Evolutionary conservation across 1,140 invertebrate species (phyloP), one percentile per base, ranked within the genome.

Genomic region (Caerostris extrusa): DNA sequence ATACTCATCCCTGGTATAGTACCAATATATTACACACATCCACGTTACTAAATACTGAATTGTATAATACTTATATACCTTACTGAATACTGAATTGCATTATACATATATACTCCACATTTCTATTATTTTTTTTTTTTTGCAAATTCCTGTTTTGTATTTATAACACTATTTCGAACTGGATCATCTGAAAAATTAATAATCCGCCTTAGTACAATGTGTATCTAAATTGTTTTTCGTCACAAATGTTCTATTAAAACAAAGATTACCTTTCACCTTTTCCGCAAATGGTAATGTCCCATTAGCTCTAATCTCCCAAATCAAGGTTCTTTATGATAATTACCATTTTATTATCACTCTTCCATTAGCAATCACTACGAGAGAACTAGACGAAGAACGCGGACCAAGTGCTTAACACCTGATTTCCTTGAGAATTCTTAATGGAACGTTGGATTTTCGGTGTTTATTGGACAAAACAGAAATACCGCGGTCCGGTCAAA

Each of bases 261-360:
- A 77, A 77, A 53, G 8, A 77, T 50, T 14, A 12, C 71, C 34
- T 53, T 77, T 77, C 71, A 53, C 50, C 8, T 77, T 53, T 50
- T 77, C 10, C 8, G 34, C 12, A 77, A 53, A 77, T 77, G 71
- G 34, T 77, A 77, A 77, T 77, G 71, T 77, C 71, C 69, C 71
- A 77, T 77, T 77, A 77, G 34, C 10, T 34, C 71, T 53, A 50
- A 34, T 34, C 71, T 77, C 14, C 53, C 7, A 77, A 53, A 7
- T 77, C 50, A 77, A 34, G 71, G 12, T 53, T 50, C 50, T 50
- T 8, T 12, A 77, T 77, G 71, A 77, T 77, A 77, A 77, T 77
- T 77, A 77, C 71, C 53, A 7, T 77, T 53, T 77, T 77, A 77
- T 50, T 77, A 77, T 77, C 71, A 77, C 3, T 34, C 17, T 34